Conservation (phyloP, 2,888 invertebrate species). For the Deroplatys truncata region DNA sequence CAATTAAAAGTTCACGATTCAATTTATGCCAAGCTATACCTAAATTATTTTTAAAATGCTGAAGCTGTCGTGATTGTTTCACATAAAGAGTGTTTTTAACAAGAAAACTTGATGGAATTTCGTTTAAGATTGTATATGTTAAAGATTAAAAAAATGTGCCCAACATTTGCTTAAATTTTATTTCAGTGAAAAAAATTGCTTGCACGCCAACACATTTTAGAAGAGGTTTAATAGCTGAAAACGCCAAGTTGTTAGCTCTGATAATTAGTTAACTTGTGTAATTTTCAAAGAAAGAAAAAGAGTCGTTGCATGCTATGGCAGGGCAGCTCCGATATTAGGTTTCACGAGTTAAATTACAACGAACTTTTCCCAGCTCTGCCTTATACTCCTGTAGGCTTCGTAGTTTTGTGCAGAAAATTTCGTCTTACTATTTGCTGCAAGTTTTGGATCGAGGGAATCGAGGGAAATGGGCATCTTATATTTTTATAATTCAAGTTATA, state of each 20-base stretch:
- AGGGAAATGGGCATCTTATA: too few relatives aligned
- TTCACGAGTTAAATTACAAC: not conserved
- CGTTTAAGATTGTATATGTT: not conserved
- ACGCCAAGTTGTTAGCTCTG: not conserved
- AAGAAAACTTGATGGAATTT: not conserved
- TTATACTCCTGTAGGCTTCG: not conserved
- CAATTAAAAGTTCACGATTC: not conserved
- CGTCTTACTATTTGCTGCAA: not conserved
- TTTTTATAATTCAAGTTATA: too few relatives aligned
- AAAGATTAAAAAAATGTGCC: not conserved
- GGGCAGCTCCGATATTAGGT: not conserved
- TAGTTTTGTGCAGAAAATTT: not conserved
- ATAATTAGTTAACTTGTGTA: slow-evolving; percentile 9
- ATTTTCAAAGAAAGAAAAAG: not conserved
- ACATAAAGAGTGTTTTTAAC: not conserved
- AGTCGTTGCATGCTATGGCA: not conserved
- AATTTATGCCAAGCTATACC: not conserved
- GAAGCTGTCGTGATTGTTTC: not conserved
- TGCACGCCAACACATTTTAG: not conserved
- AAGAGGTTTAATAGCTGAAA: not conserved
- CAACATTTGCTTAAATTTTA: not conserved
- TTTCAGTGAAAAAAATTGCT: not conserved
- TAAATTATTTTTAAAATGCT: not conserved
- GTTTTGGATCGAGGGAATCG: too few relatives aligned
- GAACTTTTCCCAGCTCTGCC: not conserved